Evolutionary conservation across 2,888 invertebrate genomes (phyloP).

Genomic region (Disparrhopalites patrizii): DNA sequence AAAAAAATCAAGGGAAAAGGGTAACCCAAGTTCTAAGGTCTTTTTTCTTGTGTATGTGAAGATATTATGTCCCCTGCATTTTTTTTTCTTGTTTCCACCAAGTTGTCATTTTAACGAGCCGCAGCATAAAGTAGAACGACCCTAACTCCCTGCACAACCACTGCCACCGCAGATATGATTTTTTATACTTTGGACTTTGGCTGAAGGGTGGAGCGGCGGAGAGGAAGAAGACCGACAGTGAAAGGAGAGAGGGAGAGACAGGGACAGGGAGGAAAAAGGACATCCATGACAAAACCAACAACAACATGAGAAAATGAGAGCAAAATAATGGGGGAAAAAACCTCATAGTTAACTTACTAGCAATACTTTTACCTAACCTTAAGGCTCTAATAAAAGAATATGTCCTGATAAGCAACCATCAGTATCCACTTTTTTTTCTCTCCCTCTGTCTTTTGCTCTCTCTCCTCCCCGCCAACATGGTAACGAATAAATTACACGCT

Average conservation of each 20-base stretch:
- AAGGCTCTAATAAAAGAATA: constrained; percentile 41
- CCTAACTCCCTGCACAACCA: constrained; percentile 1
- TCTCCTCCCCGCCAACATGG: constrained; percentile 36
- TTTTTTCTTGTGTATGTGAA: constrained; percentile 5
- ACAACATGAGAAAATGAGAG: constrained; percentile 21
- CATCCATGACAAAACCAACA: constrained; percentile 1
- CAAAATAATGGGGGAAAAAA: constrained; percentile 10
- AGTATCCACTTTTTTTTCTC: constrained; percentile 41
- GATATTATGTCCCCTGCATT: not conserved
- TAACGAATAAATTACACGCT: constrained; percentile 44
- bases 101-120: constrained; percentile 12
- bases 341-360: constrained; percentile 25
- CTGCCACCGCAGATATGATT: too few species aligned
- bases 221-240: not conserved
- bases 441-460: too few species aligned
- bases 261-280: not conserved
- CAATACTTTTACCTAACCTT: constrained; percentile 30
- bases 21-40: constrained; percentile 2
- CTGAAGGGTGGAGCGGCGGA: not conserved
- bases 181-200: too few species aligned
- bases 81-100: not conserved
- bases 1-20: not conserved
- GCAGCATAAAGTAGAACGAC: constrained; percentile 16
- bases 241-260: not conserved
- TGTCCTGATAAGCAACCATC: constrained; percentile 43